Evolutionary conservation across 2,888 invertebrate genomes (phyloP), one percentile per base, ranked within the genome.

Genomic region (Pterobdella sp.): DNA sequence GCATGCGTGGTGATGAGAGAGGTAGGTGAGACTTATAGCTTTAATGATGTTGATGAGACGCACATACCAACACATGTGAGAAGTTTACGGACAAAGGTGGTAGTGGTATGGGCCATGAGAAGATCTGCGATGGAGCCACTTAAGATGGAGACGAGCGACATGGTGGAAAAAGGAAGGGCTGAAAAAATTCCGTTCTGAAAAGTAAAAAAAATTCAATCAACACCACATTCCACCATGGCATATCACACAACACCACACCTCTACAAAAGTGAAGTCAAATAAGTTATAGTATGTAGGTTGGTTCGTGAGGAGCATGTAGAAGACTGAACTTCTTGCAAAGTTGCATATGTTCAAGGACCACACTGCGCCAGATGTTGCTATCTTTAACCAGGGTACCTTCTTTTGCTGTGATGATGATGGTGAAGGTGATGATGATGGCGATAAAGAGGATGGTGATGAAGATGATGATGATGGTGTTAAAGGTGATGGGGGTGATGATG

Each of bases 251-350:
- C 4, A 56, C 74, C 76, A 70, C 76, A 82, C 83, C 79, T 81
- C 79, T 1, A 80, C 81, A 34, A 83, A 76, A n/a, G 76, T 78
- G 76, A 80, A 82, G 29, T 79, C 79, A 75, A 82, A 83, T 56
- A 79, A 77, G 68, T 80, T 81, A 29, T 83, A 77, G 77, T 81
- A 83, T 36, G 79, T 77, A 0, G 83, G 82, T 73, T 82, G 81
- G 73, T 83, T 82, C 64, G 82, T 82, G 60, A 83, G 76, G 76
- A 82, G 79, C 49, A 83, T 73, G n/a, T 79, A 80, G 74, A 82
- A 81, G 36, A 81, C 79, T 79, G 80, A 82, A 73, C 80, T 80
- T 34, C 82, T 76, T 29, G 80, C 81, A 74, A 82, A 81, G 76
- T 82, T 79, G 75, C 81, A 81, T 32, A 81, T 76, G 74, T 80